These are phyloP conservation scores for Acipenser oxyrinchus DNA, from an alignment of 2,797 vertebrate species.

Conservation along the genomic window DNA sequence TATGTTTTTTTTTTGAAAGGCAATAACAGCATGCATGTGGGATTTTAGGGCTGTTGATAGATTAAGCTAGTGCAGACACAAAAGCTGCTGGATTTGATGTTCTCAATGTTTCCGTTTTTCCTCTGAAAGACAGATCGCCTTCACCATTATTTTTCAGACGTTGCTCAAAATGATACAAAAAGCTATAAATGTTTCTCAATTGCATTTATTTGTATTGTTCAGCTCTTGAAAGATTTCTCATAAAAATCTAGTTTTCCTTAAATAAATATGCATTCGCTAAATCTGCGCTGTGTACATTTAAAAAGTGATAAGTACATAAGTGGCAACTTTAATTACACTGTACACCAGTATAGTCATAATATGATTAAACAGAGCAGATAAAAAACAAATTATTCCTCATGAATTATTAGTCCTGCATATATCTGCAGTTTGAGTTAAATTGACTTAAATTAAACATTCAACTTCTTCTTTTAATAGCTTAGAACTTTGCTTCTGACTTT, in stretches of 20 bases:
- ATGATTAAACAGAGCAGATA: slow-evolving; percentile 9
- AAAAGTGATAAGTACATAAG: not conserved
- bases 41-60: not conserved
- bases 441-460: slow-evolving; percentile 16
- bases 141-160: not conserved
- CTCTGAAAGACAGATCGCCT: not conserved
- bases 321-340: not conserved
- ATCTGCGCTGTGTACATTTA: slow-evolving; percentile 11
- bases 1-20: not conserved
- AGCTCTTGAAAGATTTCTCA: no score
- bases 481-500: slow-evolving; percentile 20
- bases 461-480: slow-evolving; percentile 24
- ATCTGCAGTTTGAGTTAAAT: not conserved
- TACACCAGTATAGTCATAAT: slow-evolving; percentile 4
- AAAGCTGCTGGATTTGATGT: not conserved
- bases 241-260: not conserved
- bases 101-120: not conserved
- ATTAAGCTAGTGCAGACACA: not conserved
- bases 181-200: no score
- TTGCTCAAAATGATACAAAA: no score
- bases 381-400: slow-evolving; percentile 5
- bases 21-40: not conserved
- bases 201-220: no score
- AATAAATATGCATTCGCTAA: slow-evolving; percentile 11
- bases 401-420: not conserved